phyloP scores from a whole-genome alignment of 2,888 invertebrate genomes.

The Acronicta psi region DNA sequence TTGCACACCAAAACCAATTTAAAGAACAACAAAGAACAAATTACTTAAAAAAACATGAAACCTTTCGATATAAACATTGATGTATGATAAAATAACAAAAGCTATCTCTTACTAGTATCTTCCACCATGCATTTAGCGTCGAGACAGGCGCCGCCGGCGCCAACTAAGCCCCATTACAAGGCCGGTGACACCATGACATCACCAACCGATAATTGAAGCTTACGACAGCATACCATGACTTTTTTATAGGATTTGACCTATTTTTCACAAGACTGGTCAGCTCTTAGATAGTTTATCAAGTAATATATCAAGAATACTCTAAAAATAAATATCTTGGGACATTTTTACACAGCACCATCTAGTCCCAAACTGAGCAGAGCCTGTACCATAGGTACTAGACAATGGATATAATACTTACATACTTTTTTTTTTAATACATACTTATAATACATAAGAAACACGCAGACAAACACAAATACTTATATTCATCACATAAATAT shows the following conservation, averaged over 20 bases:
- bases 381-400: too few species aligned
- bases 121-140: slow-evolving; percentile 49
- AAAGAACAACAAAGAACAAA: too few species aligned
- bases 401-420: too few species aligned
- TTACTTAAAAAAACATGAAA: too few species aligned
- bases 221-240: slow-evolving; percentile 37
- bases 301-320: slow-evolving; percentile 1
- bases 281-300: slow-evolving; percentile 14
- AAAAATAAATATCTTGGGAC: too few species aligned
- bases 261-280: slow-evolving; percentile 37
- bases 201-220: slow-evolving; percentile 45
- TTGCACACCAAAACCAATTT: too few species aligned
- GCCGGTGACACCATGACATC: slow-evolving; percentile 50
- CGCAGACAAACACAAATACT: too few species aligned
- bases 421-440: too few species aligned
- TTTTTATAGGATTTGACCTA: slow-evolving; percentile 43
- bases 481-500: too few species aligned
- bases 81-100: not conserved
- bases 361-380: too few species aligned
- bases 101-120: slow-evolving; percentile 18
- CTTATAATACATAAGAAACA: too few species aligned
- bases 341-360: too few species aligned
- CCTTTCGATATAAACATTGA: not conserved
- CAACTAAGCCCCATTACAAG: slow-evolving; percentile 50
- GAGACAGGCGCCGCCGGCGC: slow-evolving; percentile 65